A percentile compares a stretch with the other conserved stretches of the same genome.
Evolutionary conservation across 1,140 invertebrate genomes (phyloP).

Genomic region (Sminthurides bifidus): DNA sequence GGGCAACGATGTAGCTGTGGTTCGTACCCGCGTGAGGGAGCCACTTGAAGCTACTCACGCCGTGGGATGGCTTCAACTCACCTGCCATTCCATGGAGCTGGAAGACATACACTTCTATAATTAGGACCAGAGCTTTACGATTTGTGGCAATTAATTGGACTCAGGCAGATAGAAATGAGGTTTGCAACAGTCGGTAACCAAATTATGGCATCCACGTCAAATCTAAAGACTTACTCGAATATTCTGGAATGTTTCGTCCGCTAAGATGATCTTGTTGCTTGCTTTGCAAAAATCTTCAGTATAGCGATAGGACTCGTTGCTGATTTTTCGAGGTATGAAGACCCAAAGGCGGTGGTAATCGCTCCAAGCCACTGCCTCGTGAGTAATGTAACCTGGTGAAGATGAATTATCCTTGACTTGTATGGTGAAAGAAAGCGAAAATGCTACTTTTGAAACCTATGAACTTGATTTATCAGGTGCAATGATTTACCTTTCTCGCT

Average conservation of each 20-base stretch:
- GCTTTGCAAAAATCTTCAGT: slow-evolving; percentile 76
- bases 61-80: slow-evolving; percentile 60
- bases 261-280: slow-evolving; percentile 76
- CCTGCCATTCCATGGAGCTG: slow-evolving; percentile 39
- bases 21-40: slow-evolving; percentile 61
- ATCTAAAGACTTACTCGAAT: too few species aligned
- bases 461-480: background rate
- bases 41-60: slow-evolving; percentile 97
- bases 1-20: slow-evolving; percentile 76
- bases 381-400: slow-evolving; percentile 79
- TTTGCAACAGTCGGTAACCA: too few species aligned
- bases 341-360: slow-evolving; percentile 71
- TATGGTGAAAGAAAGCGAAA: background rate
- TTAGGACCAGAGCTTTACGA: background rate
- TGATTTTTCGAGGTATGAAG: slow-evolving; percentile 85
- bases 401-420: background rate
- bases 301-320: slow-evolving; percentile 76
- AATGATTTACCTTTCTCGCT: slow-evolving; percentile 49
- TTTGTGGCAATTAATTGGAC: slow-evolving; percentile 1
- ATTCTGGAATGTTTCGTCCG: slow-evolving; percentile 65
- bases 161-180: background rate
- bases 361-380: slow-evolving; percentile 89
- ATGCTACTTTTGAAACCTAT: background rate
- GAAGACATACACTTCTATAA: background rate
- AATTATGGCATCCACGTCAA: too few species aligned